These are phyloP conservation scores for Dynastes grantii DNA, from an alignment of 2,888 invertebrate genomes.

Conservation along the genomic window DNA sequence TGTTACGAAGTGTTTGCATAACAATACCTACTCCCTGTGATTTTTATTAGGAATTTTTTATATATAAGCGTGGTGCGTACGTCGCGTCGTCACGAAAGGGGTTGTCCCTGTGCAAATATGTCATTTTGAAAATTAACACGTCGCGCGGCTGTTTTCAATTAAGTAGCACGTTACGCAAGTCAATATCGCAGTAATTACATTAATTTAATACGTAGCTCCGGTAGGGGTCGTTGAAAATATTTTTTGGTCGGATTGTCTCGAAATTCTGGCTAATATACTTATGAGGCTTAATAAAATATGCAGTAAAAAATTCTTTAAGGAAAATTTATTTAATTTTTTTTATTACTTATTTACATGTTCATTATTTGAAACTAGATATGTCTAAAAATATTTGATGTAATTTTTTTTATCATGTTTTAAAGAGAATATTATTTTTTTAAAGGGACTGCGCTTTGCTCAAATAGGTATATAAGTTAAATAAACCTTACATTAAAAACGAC, in stretches of 20 bases:
- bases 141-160: slow-evolving; percentile 38
- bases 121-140: slow-evolving; percentile 45
- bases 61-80: neutral
- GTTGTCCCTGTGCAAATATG: slow-evolving; percentile 33
- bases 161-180: slow-evolving; percentile 29
- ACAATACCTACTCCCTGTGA: slow-evolving; percentile 22
- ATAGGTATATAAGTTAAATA: no score
- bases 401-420: no score
- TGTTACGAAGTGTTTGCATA: slow-evolving; percentile 40
- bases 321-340: no score
- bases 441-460: no score
- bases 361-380: no score
- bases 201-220: slow-evolving; percentile 33
- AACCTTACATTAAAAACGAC: no score
- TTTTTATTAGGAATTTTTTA: slow-evolving; percentile 31
- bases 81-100: slow-evolving; percentile 12
- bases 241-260: neutral
- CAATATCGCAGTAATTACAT: slow-evolving; percentile 35
- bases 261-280: neutral
- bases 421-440: no score
- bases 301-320: no score
- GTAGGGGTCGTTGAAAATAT: slow-evolving; percentile 1
- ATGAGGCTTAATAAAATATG: no score
- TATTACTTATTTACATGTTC: no score
- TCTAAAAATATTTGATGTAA: no score